These are phyloP conservation scores for Emydoidea blandingii DNA, from an alignment of 2,797 vertebrate species.

Conservation along the genomic window DNA sequence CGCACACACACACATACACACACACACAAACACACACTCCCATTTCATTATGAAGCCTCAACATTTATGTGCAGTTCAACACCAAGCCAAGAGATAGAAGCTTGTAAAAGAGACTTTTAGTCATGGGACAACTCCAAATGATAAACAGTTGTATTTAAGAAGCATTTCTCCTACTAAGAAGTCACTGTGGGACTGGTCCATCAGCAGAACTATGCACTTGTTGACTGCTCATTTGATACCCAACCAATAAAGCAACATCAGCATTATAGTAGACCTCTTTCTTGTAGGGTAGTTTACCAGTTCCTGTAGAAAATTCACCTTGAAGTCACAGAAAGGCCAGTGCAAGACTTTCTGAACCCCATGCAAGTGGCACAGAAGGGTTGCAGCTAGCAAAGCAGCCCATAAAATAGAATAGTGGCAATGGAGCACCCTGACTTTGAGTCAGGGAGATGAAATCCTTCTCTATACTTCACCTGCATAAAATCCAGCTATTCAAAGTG, in stretches of 20 bases:
- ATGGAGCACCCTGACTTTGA: neutral
- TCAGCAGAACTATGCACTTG: neutral
- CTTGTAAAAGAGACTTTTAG: neutral
- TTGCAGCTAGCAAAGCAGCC: neutral
- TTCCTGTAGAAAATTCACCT: neutral
- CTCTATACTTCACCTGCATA: neutral
- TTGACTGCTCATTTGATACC: neutral
- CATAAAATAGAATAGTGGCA: neutral
- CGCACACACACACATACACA: accelerated
- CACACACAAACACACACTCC: neutral
- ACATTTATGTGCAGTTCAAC: neutral
- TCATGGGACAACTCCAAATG: neutral
- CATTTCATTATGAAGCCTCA: neutral
- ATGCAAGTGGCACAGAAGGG: neutral
- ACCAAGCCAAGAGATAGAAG: accelerated
- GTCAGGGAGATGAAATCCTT: neutral
- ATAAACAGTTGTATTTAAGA: accelerated
- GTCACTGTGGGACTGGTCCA: neutral
- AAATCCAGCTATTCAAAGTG: neutral
- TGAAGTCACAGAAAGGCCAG: neutral
- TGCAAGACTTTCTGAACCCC: neutral
- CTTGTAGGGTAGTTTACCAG: neutral
- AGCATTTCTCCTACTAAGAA: neutral
- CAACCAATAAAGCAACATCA: neutral
- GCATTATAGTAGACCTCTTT: neutral